Evolutionary conservation across 2,797 vertebrate species (phyloP).

Genomic region (Corythornis leucogaster): DNA sequence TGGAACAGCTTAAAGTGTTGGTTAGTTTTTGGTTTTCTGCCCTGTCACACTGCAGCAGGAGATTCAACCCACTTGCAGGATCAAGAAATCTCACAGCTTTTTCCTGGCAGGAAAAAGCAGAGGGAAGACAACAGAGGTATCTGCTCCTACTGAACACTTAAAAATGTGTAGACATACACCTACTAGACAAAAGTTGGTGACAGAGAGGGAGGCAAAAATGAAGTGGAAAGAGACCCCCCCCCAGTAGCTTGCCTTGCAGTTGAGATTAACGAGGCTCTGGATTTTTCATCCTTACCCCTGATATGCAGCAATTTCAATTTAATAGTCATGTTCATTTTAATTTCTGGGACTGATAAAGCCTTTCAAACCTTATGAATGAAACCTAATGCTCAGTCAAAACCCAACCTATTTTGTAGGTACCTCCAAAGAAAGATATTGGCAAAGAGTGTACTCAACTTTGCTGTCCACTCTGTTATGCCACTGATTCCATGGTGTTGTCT

Average conservation of each 20-base stretch:
- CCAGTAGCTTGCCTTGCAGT: neutral
- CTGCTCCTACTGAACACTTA: constrained; percentile 30
- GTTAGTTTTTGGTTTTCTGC: neutral
- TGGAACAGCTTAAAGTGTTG: neutral
- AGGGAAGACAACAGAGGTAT: constrained; percentile 18
- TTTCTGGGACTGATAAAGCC: neutral
- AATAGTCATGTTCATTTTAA: neutral
- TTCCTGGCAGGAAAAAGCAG: neutral
- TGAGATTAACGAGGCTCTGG: neutral
- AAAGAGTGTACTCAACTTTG: neutral
- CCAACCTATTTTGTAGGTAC: neutral
- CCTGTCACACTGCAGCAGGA: constrained; percentile 6
- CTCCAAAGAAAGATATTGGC: neutral
- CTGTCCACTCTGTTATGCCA: neutral
- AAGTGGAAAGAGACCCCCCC: neutral
- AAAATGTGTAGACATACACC: constrained; percentile 17
- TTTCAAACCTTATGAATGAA: neutral
- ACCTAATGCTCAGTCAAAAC: neutral
- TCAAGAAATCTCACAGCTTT: constrained; percentile 11
- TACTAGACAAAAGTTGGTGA: neutral
- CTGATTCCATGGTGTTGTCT: neutral
- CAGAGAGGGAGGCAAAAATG: neutral
- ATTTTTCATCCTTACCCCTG: neutral
- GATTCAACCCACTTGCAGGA: constrained; percentile 4
- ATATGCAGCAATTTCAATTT: neutral